Evolutionary conservation across 2,113 vertebrate species (phyloP).

Genomic region (Progne subis): DNA sequence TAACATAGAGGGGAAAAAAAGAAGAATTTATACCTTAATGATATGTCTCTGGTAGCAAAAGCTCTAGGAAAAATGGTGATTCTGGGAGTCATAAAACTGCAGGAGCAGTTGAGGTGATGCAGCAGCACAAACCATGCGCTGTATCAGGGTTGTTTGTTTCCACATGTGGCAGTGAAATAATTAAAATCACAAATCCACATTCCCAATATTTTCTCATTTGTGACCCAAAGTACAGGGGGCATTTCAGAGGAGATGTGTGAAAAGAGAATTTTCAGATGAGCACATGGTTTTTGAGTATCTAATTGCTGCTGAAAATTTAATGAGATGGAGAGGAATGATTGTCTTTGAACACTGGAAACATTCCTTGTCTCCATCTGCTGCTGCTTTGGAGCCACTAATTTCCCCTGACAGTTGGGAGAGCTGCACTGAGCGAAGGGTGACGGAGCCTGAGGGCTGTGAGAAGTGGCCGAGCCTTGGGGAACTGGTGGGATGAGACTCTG

Average conservation of each 20-base stretch:
- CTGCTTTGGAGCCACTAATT: neutral
- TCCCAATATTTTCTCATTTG: neutral
- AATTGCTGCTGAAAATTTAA: constrained; percentile 34
- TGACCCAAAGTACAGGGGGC: accelerated
- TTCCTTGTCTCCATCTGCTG: neutral
- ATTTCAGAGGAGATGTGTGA: neutral
- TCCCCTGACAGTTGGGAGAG: accelerated
- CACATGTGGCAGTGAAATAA: neutral
- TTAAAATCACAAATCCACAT: neutral
- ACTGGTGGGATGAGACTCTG: neutral
- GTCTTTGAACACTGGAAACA: neutral
- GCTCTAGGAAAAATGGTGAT: neutral
- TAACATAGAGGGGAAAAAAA: neutral
- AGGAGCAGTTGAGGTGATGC: accelerated
- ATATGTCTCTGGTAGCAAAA: neutral
- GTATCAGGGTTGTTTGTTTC: neutral
- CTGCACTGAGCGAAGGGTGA: neutral
- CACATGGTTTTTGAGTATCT: neutral
- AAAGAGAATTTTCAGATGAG: neutral
- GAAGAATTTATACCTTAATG: neutral
- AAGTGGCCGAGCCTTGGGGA: neutral
- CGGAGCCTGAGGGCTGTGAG: neutral
- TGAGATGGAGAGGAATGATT: neutral
- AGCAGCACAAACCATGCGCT: accelerated
- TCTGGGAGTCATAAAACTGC: neutral